Conservation (phyloP, 1,140 invertebrate species). For the Onthophagus taurus region DNA sequence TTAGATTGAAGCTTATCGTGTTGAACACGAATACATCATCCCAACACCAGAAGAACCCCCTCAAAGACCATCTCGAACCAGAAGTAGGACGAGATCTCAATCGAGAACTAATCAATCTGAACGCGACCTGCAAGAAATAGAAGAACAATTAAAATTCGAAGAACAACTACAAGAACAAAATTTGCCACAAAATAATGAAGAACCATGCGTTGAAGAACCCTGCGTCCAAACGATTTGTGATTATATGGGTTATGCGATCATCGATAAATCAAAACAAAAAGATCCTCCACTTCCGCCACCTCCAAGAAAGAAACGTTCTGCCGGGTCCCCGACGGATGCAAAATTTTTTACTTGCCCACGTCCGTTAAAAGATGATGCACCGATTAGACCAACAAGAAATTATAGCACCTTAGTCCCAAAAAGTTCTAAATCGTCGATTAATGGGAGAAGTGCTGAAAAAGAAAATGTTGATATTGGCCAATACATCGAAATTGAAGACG, state of each 20-base stretch:
- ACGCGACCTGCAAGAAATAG: too few relatives aligned
- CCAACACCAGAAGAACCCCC: constrained; percentile 40
- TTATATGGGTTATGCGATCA: constrained; percentile 55
- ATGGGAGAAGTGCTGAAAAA: constrained; percentile 39
- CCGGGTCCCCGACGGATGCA: constrained; percentile 20
- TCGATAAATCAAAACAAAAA: constrained; percentile 50
- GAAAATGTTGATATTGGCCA: constrained; percentile 42
- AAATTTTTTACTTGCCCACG: constrained; percentile 47
- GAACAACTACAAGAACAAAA: not conserved
- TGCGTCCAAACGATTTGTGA: constrained; percentile 35
- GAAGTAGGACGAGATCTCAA: constrained; percentile 37
- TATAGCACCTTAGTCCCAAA: constrained; percentile 57
- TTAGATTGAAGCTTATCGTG: constrained; percentile 52
- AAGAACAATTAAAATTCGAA: constrained; percentile 50
- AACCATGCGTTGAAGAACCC: constrained; percentile 26
- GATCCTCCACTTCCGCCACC: constrained; percentile 43
- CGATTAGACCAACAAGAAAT: constrained; percentile 46
- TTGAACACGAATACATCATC: constrained; percentile 51
- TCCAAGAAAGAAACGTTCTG: constrained; percentile 39
- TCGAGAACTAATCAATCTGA: constrained; percentile 51
- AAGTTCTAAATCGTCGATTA: constrained; percentile 44
- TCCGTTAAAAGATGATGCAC: constrained; percentile 16
- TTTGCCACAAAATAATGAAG: constrained; percentile 6
- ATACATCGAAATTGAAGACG: constrained; percentile 54
- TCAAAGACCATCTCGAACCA: constrained; percentile 35